Evolutionary conservation across 2,113 vertebrate genomes (phyloP), one percentile per base, ranked within the genome.

Genomic region (Onychorhynchus coronatus): DNA sequence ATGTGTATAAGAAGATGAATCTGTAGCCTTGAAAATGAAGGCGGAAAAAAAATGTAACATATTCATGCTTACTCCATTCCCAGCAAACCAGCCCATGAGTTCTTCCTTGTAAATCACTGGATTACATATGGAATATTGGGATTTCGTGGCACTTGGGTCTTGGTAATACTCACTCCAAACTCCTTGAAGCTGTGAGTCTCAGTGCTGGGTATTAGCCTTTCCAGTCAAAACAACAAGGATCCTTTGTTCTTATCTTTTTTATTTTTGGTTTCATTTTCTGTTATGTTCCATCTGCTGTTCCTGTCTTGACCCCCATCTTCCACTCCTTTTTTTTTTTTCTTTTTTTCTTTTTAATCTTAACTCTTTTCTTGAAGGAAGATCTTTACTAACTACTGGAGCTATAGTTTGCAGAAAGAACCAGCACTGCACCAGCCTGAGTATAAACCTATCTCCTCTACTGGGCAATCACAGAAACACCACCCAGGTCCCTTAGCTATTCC

Each of bases 71-170:
- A 95, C 22, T 55, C 27, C 8, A 46, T 44, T 74, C 59, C 49
- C n/a, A 95, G 80, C 30, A 59, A 78, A 87, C 27, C 44, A 91
- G 53, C 11, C 62, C 39, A 77, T 0, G 2, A 50, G 37, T 27
- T 85, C 23, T 41, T 67, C 56, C 78, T 96, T 82, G 52, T 84
- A 91, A 85, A 88, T 70, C 62, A 85, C 8, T 4, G 50, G 27
- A 92, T 89, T 90, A 70, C 17, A 63, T 53, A 55, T 1, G 47
- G 27, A 85, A 83, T 70, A 31, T 12, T 49, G 59, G 52, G 55
- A 52, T 47, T 88, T 90, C 66, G 78, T 77, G 24, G 65, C 1
- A 15, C 22, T 63, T 44, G 28, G 12, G 31, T 72, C 39, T 73
- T 80, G 37, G 17, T 12, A 71, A 72, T 15, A 83, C 35, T 74